Percentiles rank a stretch among this genome's conserved stretches.
Evolutionary conservation across 2,797 vertebrate genomes (phyloP).

Genomic region (Alauda arvensis): DNA sequence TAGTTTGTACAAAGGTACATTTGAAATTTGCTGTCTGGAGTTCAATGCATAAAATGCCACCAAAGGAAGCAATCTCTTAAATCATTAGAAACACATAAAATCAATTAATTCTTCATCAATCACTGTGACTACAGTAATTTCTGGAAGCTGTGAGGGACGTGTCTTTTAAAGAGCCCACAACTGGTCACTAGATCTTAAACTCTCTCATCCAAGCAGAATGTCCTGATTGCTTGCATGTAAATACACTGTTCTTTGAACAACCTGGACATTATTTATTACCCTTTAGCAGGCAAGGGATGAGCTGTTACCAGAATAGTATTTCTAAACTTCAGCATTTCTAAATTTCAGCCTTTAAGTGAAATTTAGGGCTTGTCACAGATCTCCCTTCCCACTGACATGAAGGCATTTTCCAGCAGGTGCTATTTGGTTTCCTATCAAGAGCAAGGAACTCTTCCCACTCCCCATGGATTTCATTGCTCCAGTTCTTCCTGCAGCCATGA

Average conservation of each 20-base stretch:
- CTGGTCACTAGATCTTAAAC: background rate
- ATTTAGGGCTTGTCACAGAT: background rate
- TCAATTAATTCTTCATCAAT: background rate
- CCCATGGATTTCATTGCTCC: background rate
- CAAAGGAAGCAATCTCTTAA: background rate
- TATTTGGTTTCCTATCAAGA: background rate
- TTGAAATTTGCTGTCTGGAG: background rate
- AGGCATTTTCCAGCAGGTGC: background rate
- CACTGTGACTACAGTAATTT: background rate
- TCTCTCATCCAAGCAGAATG: background rate
- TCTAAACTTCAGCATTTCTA: background rate
- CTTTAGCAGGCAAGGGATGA: background rate
- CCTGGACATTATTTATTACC: background rate
- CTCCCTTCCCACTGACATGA: background rate
- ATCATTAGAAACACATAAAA: background rate
- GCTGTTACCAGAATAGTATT: background rate
- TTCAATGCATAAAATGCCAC: background rate
- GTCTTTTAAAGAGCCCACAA: background rate
- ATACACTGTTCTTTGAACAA: background rate
- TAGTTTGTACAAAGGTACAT: background rate
- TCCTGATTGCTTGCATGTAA: background rate
- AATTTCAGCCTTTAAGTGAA: background rate
- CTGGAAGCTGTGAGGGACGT: background rate
- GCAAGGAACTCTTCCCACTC: background rate
- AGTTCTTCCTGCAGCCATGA: background rate